Base-by-base conservation (phyloP, 2,113 vertebrate genomes). In the Phalacrocorax pelagicus region DNA sequence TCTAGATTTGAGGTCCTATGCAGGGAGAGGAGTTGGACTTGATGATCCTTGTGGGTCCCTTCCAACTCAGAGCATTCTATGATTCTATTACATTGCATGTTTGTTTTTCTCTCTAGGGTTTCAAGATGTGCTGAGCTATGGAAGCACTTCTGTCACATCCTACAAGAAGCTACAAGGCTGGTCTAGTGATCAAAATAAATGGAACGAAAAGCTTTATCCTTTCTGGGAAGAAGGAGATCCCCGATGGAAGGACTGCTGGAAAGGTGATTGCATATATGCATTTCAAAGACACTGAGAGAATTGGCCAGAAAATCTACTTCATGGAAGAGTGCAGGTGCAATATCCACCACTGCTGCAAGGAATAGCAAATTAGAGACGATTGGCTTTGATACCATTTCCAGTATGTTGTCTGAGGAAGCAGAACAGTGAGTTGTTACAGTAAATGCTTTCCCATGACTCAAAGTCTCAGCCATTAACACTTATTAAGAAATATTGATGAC, bases 181-280 rank as follows among this genome's bases (percentile, higher is more conserved):
- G 98, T 98, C 94, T 83, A 98, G 98, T 16, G 99, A 99, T 96
- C 98, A 98, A 92, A 99, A 98, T 44, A 93, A 97, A 2, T 99
- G 99, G 99, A 97, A 99, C 18, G 99, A 99, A 81, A 97, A 98
- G 30, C 98, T 99, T 90, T 99, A 99, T 90, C 99, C 99, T 23
- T 95, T 98, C 46, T 97, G 99, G 90, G 97, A 96, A 86, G 97
- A 94, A 49, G 98, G 97, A 20, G 98, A 99, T 58, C 63, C 95
- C 10, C 97, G 96, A 74, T 98, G 98, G 98, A 97, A 97, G 58
- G 91, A 97, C 79, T 98, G 94, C 91, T 98, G 98, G 98, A 98
- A 95, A 98, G 98, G 98, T 98, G 90, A 92, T 47, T 1, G 3
- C 61, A 78, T 2, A 9, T 30, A 61, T 2, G 32, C 11, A 59